Conservation (phyloP, 2,888 invertebrate genomes). For the Pseudococcus viburni region DNA sequence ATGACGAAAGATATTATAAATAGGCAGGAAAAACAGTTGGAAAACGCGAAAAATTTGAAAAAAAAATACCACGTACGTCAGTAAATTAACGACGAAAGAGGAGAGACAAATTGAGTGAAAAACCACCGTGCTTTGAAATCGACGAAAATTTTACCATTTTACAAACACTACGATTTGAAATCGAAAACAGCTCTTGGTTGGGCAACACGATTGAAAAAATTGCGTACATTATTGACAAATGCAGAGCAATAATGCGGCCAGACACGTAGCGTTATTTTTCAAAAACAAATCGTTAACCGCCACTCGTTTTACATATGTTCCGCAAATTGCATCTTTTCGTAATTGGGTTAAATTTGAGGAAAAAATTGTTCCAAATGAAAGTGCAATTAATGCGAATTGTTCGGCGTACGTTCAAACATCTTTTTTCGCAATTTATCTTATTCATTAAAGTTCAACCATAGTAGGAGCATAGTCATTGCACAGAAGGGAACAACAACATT, state of each 20-base stretch:
- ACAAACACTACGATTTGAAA: not conserved
- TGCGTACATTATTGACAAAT: constrained; percentile 14
- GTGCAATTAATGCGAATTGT: not conserved
- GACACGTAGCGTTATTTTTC: not conserved
- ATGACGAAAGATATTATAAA: not conserved
- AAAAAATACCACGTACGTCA: not conserved
- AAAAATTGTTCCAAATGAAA: constrained; percentile 10
- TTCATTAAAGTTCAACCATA: not conserved
- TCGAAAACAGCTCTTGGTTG: not conserved
- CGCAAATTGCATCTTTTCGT: not conserved
- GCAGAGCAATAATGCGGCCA: not conserved
- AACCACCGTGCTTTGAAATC: not conserved
- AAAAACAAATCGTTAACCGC: not conserved
- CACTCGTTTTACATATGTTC: not conserved
- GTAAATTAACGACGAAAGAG: not conserved
- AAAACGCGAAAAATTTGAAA: not conserved
- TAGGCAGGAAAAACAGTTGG: not conserved
- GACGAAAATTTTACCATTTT: not conserved
- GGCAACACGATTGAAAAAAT: not conserved
- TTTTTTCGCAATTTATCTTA: not conserved
- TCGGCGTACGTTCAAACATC: not conserved
- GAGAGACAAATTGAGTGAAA: not conserved
- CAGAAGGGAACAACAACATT: not conserved
- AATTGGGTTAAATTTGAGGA: not conserved
- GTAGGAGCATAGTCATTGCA: not conserved